Base-by-base conservation (phyloP, 1,140 invertebrate genomes). In the Drosophila athabasca region DNA sequence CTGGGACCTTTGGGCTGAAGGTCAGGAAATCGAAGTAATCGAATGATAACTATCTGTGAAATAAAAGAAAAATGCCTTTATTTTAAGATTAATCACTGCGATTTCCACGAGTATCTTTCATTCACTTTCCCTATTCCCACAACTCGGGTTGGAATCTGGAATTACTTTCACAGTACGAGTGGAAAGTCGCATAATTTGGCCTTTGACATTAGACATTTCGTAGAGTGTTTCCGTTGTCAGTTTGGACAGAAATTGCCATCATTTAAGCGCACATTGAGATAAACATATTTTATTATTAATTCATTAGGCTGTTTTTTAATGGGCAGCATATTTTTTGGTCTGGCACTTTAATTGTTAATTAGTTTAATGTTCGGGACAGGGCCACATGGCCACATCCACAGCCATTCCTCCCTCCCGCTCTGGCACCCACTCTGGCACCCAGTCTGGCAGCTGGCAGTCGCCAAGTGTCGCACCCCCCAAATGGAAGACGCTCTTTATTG, bases 301-400 rank as follows among this genome's bases (percentile, higher is more conserved):
- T 85, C 78, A 85, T 85, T 85, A 82, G 78, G 62, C 82, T 52
- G 15, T 78, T 87, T 84, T 85, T 85, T 82, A 85, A 85, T 85
- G 83, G 74, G 59, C 66, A 66, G 70, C 78, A 87, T 87, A 78
- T 87, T 76, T 67, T 53, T 73, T 31, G 54, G 55, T 61, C 82
- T 81, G 82, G 82, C 82, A 78, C 65, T 82, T 87, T 87, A 87
- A 87, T 88, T 87, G 83, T 87, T 87, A 87, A 87, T 87, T 87
- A 87, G 82, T 88, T 87, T 82, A 87, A 87, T 87, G 82, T 85
- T 71, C 82, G 45, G 52, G 65, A 62, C 72, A 60, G 76, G 59
- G 79, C 79, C 81, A 85, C 82, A 87, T 85, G 81, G 82, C 81
- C 35, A 9, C 31, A 35, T 9, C 2, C 5, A 6, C 4, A 26